Evolutionary conservation across 1,140 invertebrate species (phyloP), one percentile per base, ranked within the genome.

Genomic region (Olivierus martensii): DNA sequence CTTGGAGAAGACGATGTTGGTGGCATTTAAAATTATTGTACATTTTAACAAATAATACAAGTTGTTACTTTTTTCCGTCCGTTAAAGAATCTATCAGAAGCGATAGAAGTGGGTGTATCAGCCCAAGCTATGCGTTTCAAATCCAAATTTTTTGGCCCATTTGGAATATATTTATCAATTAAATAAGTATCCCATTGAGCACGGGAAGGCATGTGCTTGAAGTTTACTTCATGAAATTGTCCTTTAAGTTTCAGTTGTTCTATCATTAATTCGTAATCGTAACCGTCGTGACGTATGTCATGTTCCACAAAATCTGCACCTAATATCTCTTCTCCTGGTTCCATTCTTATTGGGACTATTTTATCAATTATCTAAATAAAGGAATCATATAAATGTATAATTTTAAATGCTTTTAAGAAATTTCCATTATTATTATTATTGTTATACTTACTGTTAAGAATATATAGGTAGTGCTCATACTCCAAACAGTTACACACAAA

Each of bases 401-500:
- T 15, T 39, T 41, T 41, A 18, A 48, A 48, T 3, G 11, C 3
- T 44, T 46, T 41, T n/a, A n/a, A n/a, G n/a, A n/a, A n/a, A n/a
- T n/a, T n/a, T n/a, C n/a, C n/a, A n/a, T n/a, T n/a, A n/a, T 14
- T 14, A 51, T 12, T 35, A 35, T 14, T 11, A 46, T 12, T 28
- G n/a, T 12, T 37, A 22, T 14, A 51, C 48, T 51, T 57, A 61
- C 59, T 36, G 58, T 61, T n/a, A 91, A 68, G 7, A 90, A 62
- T 28, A 78, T 56, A 57, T 82, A 73, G 0, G 84, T 85, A 6
- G 77, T 74, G 1, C 71, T 60, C 44, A 81, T 73, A 10, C 83
- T 82, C 87, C 88, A 92, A 11, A 67, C 57, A 11, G 64, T 61
- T n/a, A 91, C 73, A 57, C 81, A 83, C 0, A 89, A 46, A 1